These are phyloP conservation scores for Gymnoscopelus microlampas DNA, from an alignment of 2,797 vertebrate genomes.

Conservation along the genomic window DNA sequence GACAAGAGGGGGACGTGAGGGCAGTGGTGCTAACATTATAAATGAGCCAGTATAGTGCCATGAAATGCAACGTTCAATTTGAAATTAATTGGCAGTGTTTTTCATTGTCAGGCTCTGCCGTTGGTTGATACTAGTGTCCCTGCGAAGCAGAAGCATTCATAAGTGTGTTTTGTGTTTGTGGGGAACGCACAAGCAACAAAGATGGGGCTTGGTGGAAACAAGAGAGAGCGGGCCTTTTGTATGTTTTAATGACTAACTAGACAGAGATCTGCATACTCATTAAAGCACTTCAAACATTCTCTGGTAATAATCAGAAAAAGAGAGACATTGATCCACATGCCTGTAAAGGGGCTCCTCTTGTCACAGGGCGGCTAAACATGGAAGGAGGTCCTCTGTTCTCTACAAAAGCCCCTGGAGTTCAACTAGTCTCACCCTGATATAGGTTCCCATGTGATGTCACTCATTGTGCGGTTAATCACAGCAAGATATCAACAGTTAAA, in stretches of 20 bases:
- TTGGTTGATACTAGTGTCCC: conserved; percentile 43
- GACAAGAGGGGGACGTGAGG: conserved; percentile 4
- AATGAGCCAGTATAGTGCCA: conserved; percentile 20
- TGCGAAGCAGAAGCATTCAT: conserved; percentile 27
- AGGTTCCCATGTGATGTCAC: conserved; percentile 6
- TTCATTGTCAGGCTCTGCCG: conserved; percentile 16
- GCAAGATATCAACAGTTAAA: too few species aligned
- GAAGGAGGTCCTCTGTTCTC: conserved; percentile 6
- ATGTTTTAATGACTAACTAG: conserved; percentile 58
- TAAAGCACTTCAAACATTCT: conserved; percentile 64
- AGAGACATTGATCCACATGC: conserved; percentile 13
- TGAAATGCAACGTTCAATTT: conserved; percentile 39
- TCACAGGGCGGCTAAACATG: not conserved
- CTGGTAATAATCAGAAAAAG: conserved; percentile 42
- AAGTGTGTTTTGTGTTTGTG: conserved; percentile 33
- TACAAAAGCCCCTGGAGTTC: conserved; percentile 7
- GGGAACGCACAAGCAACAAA: conserved; percentile 39
- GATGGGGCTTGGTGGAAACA: conserved; percentile 45
- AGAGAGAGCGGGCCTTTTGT: conserved; percentile 47
- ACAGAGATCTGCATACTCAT: conserved; percentile 60
- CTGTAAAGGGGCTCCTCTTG: conserved; percentile 2
- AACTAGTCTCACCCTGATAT: conserved; percentile 2
- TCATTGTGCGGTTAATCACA: too few species aligned
- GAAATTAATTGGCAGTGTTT: conserved; percentile 45
- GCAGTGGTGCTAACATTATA: conserved; percentile 49